Base-by-base conservation (phyloP, 1,140 invertebrate species). In the Magallana gigas region DNA sequence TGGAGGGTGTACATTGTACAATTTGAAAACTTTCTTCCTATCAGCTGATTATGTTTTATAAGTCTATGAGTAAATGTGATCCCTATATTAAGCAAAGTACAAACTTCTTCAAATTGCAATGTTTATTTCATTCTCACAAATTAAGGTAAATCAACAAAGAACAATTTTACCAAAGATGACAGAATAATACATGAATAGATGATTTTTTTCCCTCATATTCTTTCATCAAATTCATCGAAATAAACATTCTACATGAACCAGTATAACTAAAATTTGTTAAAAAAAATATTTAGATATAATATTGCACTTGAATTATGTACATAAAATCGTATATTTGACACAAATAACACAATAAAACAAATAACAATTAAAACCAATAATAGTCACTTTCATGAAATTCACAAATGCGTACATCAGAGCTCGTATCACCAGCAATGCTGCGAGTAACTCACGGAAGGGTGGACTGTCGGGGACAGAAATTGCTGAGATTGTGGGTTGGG, bases 91-190 rank as follows among this genome's bases (percentile, higher is more conserved):
- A 48, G 36, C 36, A 48, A 48, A 48, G 36, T 48, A 48, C 1
- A 48, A 48, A 48, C 36, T 48, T 48, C 36, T 48, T 48, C 5
- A 48, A 3, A 48, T 48, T 48, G 36, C 36, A 48, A 48, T 48
- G 16, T 64, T 8, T 64, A 64, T 64, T 64, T 64, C 16, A 64
- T 64, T 16, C 16, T 64, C 60, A 64, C 16, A 64, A 64, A 16
- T 64, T 64, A n/a, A 48, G 68, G 68, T 76, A 76, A 76, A 76
- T 76, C 36, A 76, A 76, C 68, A 76, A 76, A 6, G 18, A 76
- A 76, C 68, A 76, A 29, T 29, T 76, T 76, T 76, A 76, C 68
- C 68, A 23, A 12, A 76, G 12, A 76, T 23, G 23, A 12, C 23
- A 76, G 11, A 18, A 16, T 48, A 4, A 48, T 48, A 48, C 36